A percentile compares a stretch with the other conserved stretches of the same genome.
Evolutionary conservation across 2,113 vertebrate species (phyloP).

Genomic region (Haliaeetus leucogaster): DNA sequence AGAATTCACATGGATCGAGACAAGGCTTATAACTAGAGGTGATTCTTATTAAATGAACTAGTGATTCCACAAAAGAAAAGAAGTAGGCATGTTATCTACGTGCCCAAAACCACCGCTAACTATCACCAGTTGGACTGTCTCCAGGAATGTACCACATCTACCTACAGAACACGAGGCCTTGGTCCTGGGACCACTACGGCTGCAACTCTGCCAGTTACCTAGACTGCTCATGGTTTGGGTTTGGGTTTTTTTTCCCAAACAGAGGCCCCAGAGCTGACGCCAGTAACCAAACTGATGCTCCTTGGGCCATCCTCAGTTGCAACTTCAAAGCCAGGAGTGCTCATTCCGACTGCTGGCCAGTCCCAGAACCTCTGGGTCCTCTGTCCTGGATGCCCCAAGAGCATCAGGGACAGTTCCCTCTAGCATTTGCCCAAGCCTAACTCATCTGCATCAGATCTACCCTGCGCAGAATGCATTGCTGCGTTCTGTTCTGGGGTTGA

Average conservation of each 20-base stretch:
- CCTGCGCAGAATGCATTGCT: background rate
- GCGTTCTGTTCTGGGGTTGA: no score
- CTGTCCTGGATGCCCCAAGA: no score
- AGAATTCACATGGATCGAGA: background rate
- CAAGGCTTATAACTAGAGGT: background rate
- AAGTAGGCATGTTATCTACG: background rate
- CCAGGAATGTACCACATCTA: background rate
- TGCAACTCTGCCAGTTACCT: background rate
- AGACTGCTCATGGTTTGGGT: rapidly evolving
- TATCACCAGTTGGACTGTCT: background rate
- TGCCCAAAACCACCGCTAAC: background rate
- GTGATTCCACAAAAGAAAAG: background rate
- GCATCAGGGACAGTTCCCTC: background rate
- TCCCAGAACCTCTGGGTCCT: no score
- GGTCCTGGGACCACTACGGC: background rate
- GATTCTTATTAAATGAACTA: background rate
- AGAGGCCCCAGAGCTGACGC: background rate
- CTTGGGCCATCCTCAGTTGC: background rate
- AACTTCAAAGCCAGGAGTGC: background rate
- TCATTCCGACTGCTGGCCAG: background rate
- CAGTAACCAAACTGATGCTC: background rate
- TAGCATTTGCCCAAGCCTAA: background rate
- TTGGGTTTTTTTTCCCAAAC: background rate
- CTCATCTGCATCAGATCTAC: background rate
- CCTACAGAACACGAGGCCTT: background rate